phyloP scores from a whole-genome alignment of 2,888 invertebrate genomes.

The Seira musarum region DNA sequence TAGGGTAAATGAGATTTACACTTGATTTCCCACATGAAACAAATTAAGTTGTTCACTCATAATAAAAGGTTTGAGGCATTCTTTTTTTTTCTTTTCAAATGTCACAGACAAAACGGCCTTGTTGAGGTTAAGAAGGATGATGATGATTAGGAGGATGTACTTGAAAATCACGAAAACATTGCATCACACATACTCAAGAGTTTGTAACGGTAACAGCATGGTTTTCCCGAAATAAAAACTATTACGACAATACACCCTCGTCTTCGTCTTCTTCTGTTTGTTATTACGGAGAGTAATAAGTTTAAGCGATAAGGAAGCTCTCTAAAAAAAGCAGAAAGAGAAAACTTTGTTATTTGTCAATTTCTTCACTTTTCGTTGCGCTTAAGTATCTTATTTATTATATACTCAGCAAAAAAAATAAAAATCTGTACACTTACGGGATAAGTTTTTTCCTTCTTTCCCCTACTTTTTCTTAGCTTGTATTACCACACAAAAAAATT shows the following conservation, averaged over 20 bases:
- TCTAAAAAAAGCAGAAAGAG: neutral
- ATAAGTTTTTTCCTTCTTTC: constrained; percentile 14
- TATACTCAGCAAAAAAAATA: constrained; percentile 19
- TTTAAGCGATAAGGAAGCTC: constrained; percentile 49
- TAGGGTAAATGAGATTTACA: constrained; percentile 35
- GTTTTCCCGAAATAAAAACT: neutral
- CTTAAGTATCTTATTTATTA: constrained; percentile 22
- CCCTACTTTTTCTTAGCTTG: constrained; percentile 17
- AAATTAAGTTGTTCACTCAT: constrained; percentile 21
- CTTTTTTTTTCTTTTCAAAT: neutral
- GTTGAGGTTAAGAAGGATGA: constrained; percentile 11
- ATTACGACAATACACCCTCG: too few species aligned
- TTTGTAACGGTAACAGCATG: neutral
- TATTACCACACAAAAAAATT: constrained; percentile 14
- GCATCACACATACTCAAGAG: constrained; percentile 9
- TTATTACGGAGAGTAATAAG: constrained; percentile 19
- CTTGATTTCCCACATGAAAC: constrained; percentile 31
- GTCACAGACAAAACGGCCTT: constrained; percentile 10
- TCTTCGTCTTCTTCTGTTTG: neutral
- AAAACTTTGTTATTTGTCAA: constrained; percentile 17
- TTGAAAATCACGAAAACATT: constrained; percentile 20
- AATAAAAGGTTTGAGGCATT: constrained; percentile 26
- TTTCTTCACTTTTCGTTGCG: constrained; percentile 14
- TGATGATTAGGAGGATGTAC: constrained; percentile 13
- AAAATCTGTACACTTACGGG: constrained; percentile 8